These are phyloP conservation scores for Cosmia trapezina DNA, from an alignment of 2,888 invertebrate genomes.

Conservation along the genomic window DNA sequence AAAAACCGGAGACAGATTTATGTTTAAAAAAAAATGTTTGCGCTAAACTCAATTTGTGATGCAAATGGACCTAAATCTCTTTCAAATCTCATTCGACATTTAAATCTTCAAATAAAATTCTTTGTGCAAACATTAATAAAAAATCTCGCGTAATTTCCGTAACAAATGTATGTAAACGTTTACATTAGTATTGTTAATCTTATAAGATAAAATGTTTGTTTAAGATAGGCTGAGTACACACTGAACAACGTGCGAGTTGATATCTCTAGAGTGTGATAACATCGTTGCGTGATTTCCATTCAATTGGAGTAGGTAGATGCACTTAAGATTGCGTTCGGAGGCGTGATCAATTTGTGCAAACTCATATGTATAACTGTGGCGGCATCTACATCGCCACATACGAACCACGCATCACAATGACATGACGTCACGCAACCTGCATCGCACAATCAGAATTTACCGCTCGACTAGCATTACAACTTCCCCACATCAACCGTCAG, in stretches of 20 bases:
- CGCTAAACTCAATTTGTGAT: too few relatives aligned
- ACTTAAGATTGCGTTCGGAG: not conserved
- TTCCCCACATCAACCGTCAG: too few relatives aligned
- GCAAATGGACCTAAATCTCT: too few relatives aligned
- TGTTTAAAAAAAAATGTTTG: too few relatives aligned
- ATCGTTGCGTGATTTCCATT: constrained; percentile 23
- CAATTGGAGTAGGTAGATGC: not conserved
- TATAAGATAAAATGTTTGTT: constrained; percentile 27
- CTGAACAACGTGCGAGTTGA: constrained; percentile 8
- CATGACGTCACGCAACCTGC: too few relatives aligned
- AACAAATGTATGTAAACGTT: constrained; percentile 4
- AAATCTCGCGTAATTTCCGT: constrained; percentile 19
- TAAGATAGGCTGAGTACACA: constrained; percentile 33
- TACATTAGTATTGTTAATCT: constrained; percentile 19
- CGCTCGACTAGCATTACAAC: too few relatives aligned
- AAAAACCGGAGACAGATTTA: too few relatives aligned
- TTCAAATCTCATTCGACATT: constrained; percentile 14
- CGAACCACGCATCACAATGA: too few relatives aligned
- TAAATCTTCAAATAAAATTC: not conserved
- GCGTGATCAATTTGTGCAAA: not conserved
- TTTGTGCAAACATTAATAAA: constrained; percentile 9
- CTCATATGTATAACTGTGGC: not conserved
- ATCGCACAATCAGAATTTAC: too few relatives aligned
- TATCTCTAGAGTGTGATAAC: constrained; percentile 10
- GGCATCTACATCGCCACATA: too few relatives aligned